These are phyloP conservation scores for Xerus rutilus DNA, from an alignment of 2,797 vertebrate genomes.

Conservation along the genomic window DNA sequence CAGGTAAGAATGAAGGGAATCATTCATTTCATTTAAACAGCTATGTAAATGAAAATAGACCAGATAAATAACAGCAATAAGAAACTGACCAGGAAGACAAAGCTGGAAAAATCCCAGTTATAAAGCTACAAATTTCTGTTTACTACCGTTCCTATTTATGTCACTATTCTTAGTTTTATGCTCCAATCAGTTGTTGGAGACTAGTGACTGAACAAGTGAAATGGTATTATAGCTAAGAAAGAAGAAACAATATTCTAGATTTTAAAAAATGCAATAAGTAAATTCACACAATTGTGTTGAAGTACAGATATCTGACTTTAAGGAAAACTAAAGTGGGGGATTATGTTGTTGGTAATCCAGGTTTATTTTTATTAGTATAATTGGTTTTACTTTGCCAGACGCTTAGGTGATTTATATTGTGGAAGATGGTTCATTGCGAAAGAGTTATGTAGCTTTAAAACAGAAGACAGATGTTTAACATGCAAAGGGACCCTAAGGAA, in stretches of 20 bases:
- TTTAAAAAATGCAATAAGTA: slow-evolving; percentile 6
- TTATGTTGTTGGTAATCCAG: background rate
- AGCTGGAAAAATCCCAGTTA: background rate
- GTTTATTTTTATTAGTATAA: slow-evolving; percentile 65
- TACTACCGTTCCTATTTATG: background rate
- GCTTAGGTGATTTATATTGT: slow-evolving; percentile 55
- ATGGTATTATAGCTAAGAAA: background rate
- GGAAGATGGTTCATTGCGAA: slow-evolving; percentile 68
- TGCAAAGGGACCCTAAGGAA: slow-evolving; percentile 7
- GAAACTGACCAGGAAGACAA: background rate
- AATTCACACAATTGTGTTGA: background rate
- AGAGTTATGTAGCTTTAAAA: slow-evolving; percentile 72
- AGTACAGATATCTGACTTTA: background rate
- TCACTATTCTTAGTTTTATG: background rate
- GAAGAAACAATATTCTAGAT: background rate
- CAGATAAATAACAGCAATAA: background rate
- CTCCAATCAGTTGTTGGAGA: background rate
- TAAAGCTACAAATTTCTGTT: background rate
- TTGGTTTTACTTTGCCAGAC: slow-evolving; percentile 74
- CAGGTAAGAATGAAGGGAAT: background rate
- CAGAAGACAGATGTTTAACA: slow-evolving; percentile 74
- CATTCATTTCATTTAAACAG: background rate
- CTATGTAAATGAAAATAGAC: background rate
- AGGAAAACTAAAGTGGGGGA: background rate
- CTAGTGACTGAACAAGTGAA: background rate